Evolutionary conservation across 2,113 vertebrate species (phyloP).

Genomic region (Actenoides lindsayi): DNA sequence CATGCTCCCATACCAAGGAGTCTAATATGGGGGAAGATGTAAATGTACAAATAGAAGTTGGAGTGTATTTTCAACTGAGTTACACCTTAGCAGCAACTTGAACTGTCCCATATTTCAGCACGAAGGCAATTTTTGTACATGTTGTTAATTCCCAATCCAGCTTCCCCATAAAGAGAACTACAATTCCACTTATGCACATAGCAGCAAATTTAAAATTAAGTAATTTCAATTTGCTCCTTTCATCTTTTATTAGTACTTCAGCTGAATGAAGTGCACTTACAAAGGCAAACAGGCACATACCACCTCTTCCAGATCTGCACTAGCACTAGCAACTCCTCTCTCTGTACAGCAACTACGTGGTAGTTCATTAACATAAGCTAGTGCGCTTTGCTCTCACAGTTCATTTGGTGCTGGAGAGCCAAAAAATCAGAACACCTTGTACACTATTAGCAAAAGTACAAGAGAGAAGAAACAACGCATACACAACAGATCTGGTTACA

Average conservation of each 20-base stretch:
- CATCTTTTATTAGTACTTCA: background rate
- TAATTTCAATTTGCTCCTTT: background rate
- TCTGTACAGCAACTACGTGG: background rate
- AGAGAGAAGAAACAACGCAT: background rate
- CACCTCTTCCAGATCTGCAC: background rate
- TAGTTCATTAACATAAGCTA: background rate
- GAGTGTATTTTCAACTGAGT: too few relatives aligned
- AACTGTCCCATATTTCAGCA: background rate
- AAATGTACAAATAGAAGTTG: background rate
- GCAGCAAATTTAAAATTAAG: background rate
- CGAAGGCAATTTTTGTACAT: background rate
- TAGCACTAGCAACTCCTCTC: background rate
- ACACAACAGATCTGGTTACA: slow-evolving; percentile 57
- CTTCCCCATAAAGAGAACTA: background rate
- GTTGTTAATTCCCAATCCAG: background rate
- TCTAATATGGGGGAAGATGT: rapidly evolving
- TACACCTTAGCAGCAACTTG: background rate
- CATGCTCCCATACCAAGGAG: background rate
- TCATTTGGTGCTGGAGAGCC: background rate
- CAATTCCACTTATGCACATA: background rate
- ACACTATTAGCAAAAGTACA: background rate
- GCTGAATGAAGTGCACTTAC: background rate
- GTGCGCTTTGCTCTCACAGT: background rate
- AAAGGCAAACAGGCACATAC: background rate
- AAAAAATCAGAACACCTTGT: background rate